Conservation (phyloP, 2,888 invertebrate species). For the Troides helena region DNA sequence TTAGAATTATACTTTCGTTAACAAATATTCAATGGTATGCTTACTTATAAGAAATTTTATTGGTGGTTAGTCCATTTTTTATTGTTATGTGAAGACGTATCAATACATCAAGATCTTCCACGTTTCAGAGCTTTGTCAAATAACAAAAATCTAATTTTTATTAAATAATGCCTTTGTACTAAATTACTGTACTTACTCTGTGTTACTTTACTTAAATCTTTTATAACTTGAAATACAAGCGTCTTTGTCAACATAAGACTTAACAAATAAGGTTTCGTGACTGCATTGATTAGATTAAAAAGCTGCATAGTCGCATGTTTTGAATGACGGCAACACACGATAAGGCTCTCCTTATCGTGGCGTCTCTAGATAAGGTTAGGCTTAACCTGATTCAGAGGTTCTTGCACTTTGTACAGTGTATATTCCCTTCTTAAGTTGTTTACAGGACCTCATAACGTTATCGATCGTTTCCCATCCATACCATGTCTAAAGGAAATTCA, state of each 20-base stretch:
- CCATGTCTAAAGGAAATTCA: no score
- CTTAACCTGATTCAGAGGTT: constrained; percentile 19
- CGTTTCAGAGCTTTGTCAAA: no score
- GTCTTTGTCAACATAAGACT: constrained; percentile 4
- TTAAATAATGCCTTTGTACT: no score
- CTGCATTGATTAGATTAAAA: constrained; percentile 22
- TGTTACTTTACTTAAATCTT: no score
- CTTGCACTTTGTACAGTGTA: constrained; percentile 21
- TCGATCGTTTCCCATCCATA: neutral
- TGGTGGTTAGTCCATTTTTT: no score
- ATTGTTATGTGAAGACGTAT: no score
- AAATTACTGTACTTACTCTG: no score
- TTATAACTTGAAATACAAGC: neutral
- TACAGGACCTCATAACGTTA: neutral
- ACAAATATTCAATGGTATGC: no score
- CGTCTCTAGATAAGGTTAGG: constrained; percentile 19
- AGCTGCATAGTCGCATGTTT: constrained; percentile 1
- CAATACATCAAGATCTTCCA: no score
- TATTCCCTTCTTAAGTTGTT: neutral
- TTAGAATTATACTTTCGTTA: no score
- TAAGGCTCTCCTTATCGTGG: constrained; percentile 57
- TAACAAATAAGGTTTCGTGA: constrained; percentile 11
- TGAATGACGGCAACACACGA: constrained; percentile 18
- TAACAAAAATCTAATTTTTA: no score
- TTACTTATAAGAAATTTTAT: no score